A percentile compares a stretch with the other conserved stretches of the same genome.
Conservation (phyloP, 2,797 vertebrate species). For the Geotrypetes seraphini region DNA sequence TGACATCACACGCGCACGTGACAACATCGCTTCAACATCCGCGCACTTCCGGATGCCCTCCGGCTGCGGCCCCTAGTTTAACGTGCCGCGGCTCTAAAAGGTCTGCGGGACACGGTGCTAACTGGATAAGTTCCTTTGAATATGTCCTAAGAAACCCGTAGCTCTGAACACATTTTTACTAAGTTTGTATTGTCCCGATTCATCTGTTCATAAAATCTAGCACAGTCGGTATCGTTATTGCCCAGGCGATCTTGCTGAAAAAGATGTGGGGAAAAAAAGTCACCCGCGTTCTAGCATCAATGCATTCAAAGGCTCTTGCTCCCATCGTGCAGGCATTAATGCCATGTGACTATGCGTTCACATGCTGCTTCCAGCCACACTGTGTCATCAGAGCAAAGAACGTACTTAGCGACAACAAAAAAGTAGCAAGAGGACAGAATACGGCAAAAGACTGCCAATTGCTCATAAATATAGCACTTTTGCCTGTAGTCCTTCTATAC, state of each 20-base stretch:
- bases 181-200: conserved; percentile 72
- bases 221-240: conserved; percentile 74
- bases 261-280: conserved; percentile 70
- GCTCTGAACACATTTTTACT: conserved; percentile 70
- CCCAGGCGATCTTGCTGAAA: conserved; percentile 53
- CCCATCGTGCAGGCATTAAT: conserved; percentile 69
- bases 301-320: conserved; percentile 73
- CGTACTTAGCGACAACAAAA: conserved; percentile 16
- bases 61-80: too few species aligned
- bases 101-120: too few species aligned
- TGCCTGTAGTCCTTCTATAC: conserved; percentile 42
- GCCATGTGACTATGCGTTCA: conserved; percentile 48
- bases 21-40: too few species aligned
- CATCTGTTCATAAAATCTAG: conserved; percentile 64
- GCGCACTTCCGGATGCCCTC: too few species aligned
- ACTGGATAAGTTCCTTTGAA: too few species aligned
- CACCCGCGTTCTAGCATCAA: conserved; percentile 71
- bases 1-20: too few species aligned
- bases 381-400: conserved; percentile 23
- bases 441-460: conserved; percentile 10
- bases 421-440: not conserved
- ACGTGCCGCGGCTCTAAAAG: too few species aligned
- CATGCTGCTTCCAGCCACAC: conserved; percentile 39
- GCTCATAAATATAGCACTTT: conserved; percentile 40
- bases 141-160: conserved; percentile 63